These are phyloP conservation scores for Pogonomyrmex californicus DNA, from an alignment of 1,140 invertebrate genomes.

Conservation along the genomic window DNA sequence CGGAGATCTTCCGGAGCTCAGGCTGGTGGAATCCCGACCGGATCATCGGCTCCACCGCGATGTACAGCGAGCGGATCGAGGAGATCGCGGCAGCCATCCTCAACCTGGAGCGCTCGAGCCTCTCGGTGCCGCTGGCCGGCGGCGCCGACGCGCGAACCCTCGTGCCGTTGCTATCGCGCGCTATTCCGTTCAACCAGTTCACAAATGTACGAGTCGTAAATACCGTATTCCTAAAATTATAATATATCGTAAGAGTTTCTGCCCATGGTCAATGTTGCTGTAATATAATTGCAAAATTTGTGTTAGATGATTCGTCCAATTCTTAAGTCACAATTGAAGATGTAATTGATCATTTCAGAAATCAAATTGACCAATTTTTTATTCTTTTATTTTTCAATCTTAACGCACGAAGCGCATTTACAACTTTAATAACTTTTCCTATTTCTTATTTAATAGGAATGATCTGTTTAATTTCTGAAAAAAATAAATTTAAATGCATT, in stretches of 20 bases:
- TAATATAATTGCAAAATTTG: too few species aligned
- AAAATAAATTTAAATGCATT: neutral
- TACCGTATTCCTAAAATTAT: too few species aligned
- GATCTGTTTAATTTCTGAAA: neutral
- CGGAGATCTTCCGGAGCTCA: slow-evolving; percentile 77
- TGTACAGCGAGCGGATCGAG: slow-evolving; percentile 79
- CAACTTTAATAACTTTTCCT: too few species aligned
- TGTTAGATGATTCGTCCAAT: too few species aligned
- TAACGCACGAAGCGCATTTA: too few species aligned
- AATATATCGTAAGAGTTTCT: too few species aligned
- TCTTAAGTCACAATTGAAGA: too few species aligned
- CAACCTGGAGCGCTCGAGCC: slow-evolving; percentile 77
- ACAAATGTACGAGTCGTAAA: slow-evolving; percentile 61
- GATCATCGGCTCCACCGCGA: slow-evolving; percentile 79
- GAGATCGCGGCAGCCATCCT: slow-evolving; percentile 76
- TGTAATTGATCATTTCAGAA: too few species aligned
- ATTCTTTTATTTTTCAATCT: too few species aligned
- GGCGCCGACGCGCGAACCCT: slow-evolving; percentile 81
- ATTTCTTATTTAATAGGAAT: too few species aligned
- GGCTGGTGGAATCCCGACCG: slow-evolving; percentile 78
- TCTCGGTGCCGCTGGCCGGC: slow-evolving; percentile 79
- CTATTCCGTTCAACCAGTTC: slow-evolving; percentile 75
- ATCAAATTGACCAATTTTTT: too few species aligned
- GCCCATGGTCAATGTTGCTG: too few species aligned
- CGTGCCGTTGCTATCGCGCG: slow-evolving; percentile 80